A percentile compares a stretch with the other conserved stretches of the same genome.
Conservation (phyloP, 2,113 vertebrate genomes). For the Mesocricetus auratus region DNA sequence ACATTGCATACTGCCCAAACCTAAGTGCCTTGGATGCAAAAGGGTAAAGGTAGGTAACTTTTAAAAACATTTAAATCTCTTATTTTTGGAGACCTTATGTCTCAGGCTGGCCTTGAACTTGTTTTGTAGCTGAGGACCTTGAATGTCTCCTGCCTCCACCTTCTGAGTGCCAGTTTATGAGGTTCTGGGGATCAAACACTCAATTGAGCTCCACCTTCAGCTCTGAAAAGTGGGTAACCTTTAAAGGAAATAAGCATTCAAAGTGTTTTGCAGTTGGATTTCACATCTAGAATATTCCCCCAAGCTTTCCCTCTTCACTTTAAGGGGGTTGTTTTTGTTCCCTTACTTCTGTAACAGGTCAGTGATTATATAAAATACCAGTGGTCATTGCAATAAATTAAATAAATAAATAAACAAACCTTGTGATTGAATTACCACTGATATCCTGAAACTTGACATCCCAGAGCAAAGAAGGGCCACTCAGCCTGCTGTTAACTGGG, state of each 20-base stretch:
- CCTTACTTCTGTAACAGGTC: neutral
- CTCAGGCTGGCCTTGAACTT: neutral
- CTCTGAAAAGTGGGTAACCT: neutral
- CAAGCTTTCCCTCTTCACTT: constrained; percentile 34
- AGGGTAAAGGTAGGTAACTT: constrained; percentile 18
- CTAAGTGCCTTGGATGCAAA: neutral
- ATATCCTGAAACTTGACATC: constrained; percentile 36
- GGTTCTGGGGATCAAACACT: neutral
- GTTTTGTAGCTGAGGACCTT: neutral
- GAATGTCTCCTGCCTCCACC: neutral
- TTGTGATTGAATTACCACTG: constrained; percentile 40
- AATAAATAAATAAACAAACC: neutral
- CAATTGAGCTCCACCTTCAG: neutral
- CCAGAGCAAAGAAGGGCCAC: constrained; percentile 8
- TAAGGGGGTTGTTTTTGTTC: constrained; percentile 59
- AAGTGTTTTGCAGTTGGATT: constrained; percentile 10
- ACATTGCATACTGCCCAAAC: neutral
- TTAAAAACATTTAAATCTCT: neutral
- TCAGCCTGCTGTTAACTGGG: neutral
- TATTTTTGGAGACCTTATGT: neutral
- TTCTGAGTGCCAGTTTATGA: neutral
- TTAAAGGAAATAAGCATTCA: constrained; percentile 7
- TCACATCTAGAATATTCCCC: neutral
- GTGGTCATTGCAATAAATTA: constrained; percentile 27
- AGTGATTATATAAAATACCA: constrained; percentile 42